phyloP scores from a whole-genome alignment of 2,797 vertebrate genomes.

The Cossypha niveicapilla region DNA sequence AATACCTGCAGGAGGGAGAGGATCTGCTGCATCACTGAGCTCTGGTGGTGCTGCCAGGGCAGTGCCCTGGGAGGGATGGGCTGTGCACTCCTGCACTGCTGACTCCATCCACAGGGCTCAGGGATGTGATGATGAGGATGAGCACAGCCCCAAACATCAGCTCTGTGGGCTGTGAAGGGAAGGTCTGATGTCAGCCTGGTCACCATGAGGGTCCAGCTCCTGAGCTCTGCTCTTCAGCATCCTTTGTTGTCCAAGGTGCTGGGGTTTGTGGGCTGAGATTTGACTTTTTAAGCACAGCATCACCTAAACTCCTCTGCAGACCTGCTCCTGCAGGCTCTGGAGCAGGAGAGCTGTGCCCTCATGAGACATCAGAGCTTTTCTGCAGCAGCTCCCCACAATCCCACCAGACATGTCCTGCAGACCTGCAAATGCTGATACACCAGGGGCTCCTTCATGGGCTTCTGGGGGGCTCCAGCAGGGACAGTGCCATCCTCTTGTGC shows the following conservation, averaged over 20 bases:
- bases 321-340: neutral
- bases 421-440: neutral
- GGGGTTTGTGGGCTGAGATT: neutral
- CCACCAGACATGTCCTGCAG: accelerated
- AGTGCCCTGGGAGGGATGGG: neutral
- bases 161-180: neutral
- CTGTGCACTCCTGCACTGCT: accelerated
- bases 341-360: accelerated
- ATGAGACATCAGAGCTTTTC: accelerated
- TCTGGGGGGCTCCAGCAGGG: neutral
- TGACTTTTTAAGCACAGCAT: neutral
- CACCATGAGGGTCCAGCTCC: neutral
- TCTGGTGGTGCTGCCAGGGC: neutral
- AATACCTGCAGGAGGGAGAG: neutral
- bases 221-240: accelerated
- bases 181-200: neutral
- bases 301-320: neutral
- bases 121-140: accelerated
- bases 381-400: neutral
- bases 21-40: neutral
- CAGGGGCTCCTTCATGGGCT: neutral
- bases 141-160: neutral
- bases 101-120: neutral
- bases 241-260: accelerated
- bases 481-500: neutral